Evolutionary conservation across 2,888 invertebrate genomes (phyloP).

Genomic region (Odontothrips loti): DNA sequence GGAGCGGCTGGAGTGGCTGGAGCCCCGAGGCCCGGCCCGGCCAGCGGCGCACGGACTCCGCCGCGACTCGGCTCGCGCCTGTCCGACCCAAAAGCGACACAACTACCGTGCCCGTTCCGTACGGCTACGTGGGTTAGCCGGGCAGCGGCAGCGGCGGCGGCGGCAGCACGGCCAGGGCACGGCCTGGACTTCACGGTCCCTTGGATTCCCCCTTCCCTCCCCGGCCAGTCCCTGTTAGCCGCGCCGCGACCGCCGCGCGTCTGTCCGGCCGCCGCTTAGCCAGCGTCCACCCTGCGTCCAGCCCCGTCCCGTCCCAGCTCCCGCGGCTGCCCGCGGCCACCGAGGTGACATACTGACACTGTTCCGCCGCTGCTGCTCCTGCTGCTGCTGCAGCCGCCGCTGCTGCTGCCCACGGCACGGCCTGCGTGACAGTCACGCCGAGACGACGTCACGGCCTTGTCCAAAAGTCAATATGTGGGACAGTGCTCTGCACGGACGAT

Average conservation of each 20-base stretch:
- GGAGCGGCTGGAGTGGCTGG: not conserved
- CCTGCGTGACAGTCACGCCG: not conserved
- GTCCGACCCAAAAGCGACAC: no score
- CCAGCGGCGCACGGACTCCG: no score
- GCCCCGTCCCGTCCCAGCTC: no score
- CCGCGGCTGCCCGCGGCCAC: not conserved
- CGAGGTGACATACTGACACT: conserved; percentile 1
- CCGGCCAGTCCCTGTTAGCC: not conserved
- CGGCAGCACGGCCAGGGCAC: not conserved
- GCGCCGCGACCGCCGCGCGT: not conserved
- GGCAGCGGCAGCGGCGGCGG: not conserved
- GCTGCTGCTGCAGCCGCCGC: not conserved
- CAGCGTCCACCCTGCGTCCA: not conserved
- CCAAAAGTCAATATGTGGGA: no score
- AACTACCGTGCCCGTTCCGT: no score
- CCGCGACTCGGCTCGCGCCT: no score
- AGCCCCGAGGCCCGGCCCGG: no score
- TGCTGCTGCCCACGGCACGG: not conserved
- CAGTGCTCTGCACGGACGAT: no score
- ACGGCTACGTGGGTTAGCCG: not conserved
- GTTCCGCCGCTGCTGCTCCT: not conserved
- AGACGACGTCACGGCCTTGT: not conserved
- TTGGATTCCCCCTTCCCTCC: not conserved
- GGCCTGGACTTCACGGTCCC: conserved; percentile 6
- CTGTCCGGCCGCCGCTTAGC: not conserved